Evolutionary conservation across 2,888 invertebrate genomes (phyloP), one percentile per base, ranked within the genome.

Genomic region (Diaphora mendica): DNA sequence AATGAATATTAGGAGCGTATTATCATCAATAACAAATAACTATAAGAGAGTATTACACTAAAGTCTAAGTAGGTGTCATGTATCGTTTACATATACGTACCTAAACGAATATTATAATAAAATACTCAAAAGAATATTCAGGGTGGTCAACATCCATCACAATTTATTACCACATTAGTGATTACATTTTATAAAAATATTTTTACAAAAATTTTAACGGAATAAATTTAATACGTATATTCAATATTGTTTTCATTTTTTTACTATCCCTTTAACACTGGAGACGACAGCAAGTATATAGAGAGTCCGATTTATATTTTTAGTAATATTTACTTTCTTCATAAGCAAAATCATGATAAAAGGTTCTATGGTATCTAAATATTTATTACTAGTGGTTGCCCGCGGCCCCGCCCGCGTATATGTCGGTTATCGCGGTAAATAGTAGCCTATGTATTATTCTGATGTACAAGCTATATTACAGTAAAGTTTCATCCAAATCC

Each of bases 111-210:
- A 35, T 78, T 81, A 72, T 77, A 77, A 72, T 80, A 79, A 83
- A 92, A 94, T 94, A 93, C 93, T 94, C 94, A 93, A 88, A n/a
- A 82, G 83, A 85, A 86, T 84, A 85, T 87, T 86, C 74, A 86
- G 81, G 88, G 91, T 93, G 91, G 91, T 91, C 80, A 86, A 86
- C 88, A 89, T 91, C 91, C 94, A 95, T 95, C 95, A 94, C 94
- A 94, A 93, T 92, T 86, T 91, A 90, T 92, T 93, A 94, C 94
- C 93, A 92, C 92, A 85, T 89, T 93, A 93, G 92, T 91, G 89
- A 92, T 91, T 91, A 91, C 87, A 86, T 89, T 76, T 90, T 89
- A 91, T 90, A 91, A 89, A 91, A 91, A 92, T 91, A 88, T 90
- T 92, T 93, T 92, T 91, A 92, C 92, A 89, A 93, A 82, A 81